Evolutionary conservation across 2,113 vertebrate species (phyloP).

Genomic region (Blennius ocellaris): DNA sequence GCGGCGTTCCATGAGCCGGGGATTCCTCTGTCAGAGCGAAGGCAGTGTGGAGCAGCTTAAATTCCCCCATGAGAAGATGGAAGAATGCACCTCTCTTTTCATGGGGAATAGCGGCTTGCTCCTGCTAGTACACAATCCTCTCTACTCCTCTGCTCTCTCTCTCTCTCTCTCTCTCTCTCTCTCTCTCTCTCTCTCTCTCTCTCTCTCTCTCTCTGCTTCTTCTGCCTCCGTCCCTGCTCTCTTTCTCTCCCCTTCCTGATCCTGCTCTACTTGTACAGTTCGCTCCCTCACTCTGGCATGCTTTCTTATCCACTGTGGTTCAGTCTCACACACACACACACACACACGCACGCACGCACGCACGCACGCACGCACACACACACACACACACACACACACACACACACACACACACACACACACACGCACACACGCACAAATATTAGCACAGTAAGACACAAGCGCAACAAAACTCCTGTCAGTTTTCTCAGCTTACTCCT

Average conservation of each 20-base stretch:
- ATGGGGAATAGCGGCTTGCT: slow-evolving; percentile 57
- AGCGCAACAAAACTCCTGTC: neutral
- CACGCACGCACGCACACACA: slow-evolving; percentile 12
- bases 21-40: slow-evolving; percentile 54
- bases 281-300: slow-evolving; percentile 60
- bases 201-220: slow-evolving; percentile 11
- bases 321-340: slow-evolving; percentile 24
- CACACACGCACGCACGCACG: slow-evolving; percentile 5
- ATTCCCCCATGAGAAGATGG: slow-evolving; percentile 49
- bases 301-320: slow-evolving; percentile 51
- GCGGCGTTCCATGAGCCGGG: slow-evolving; percentile 37
- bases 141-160: slow-evolving; percentile 1
- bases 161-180: slow-evolving; percentile 19
- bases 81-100: slow-evolving; percentile 57
- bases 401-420: neutral
- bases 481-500: slow-evolving; percentile 12
- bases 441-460: neutral
- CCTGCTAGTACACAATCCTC: slow-evolving; percentile 41
- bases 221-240: slow-evolving; percentile 41
- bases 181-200: slow-evolving; percentile 36
- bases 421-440: slow-evolving; percentile 7
- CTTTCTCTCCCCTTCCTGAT: slow-evolving; percentile 58
- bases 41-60: slow-evolving; percentile 55
- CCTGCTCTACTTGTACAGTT: slow-evolving; percentile 50
- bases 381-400: slow-evolving; percentile 19